Base-by-base conservation (phyloP, 2,888 invertebrate species). In the Yponomeuta cagnagella region DNA sequence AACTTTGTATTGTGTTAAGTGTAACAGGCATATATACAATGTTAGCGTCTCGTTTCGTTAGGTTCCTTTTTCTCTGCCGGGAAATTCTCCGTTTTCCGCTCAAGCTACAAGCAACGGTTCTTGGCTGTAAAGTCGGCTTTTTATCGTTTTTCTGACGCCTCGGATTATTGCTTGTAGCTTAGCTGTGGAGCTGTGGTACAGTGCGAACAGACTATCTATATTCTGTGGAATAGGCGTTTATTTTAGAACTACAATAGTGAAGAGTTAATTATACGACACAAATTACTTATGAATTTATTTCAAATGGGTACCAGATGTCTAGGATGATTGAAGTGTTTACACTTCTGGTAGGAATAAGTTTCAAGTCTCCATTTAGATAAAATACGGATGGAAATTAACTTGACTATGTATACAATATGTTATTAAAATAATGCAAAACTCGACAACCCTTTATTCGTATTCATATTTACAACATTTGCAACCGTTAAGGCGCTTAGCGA, bases 1-100 rank as follows among this genome's bases (percentile, higher is more conserved):
- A 82, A 79, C 78, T 78, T 74, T 77, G 78, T 76, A 76, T 72
- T 74, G 72, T 71, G 63, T 52, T 37, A 31, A 69, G 69, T 58
- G 30, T 52, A 69, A 30, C 52, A 58, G 52, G 23, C 48, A n/a
- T 48, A 23, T n/a, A 15, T 12, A 15, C 67, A 15, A n/a, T 43
- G 33, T 48, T 8, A 48, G 68, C 12, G 48, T 43, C 43, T 8
- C 43, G 43, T 43, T 43, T 43, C 37, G 68, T 12, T 68, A n/a
- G 43, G 67, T 68, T 68, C 37, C 10, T 66, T 37, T n/a, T 68
- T 68, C 30, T 8, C 30, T n/a, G 64, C 23, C 68, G 68, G 68
- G 15, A 68, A 68, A 68, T 43, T 15, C 48, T 37, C 37, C 33
- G 68, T 68, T 68, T 67, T 68, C 48, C 68, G 68, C 68, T 68